Conservation (phyloP, 2,797 vertebrate species). For the Fringilla coelebs region DNA sequence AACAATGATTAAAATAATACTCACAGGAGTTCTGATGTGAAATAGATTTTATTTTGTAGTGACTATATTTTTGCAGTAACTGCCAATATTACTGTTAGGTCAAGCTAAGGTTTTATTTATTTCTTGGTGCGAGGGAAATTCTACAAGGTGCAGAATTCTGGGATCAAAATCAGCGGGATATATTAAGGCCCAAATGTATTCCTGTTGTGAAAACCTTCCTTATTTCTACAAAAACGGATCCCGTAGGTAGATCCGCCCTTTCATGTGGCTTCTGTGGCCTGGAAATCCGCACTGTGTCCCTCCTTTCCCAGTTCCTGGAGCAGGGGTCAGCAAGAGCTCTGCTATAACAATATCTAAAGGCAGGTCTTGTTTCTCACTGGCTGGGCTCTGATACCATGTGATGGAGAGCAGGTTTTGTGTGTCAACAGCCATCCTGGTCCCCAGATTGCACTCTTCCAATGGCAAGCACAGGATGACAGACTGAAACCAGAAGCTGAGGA, state of each 20-base stretch:
- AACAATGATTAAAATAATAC: background rate
- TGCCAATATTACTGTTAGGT: background rate
- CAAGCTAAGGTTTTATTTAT: background rate
- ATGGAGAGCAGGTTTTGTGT: background rate
- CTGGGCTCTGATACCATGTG: too few relatives aligned
- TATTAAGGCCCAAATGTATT: background rate
- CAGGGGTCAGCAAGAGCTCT: background rate
- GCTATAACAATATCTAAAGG: background rate
- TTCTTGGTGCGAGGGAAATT: background rate
- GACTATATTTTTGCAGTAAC: background rate
- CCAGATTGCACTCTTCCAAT: background rate
- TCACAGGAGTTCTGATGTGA: background rate
- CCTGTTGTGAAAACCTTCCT: background rate
- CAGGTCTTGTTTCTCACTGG: background rate
- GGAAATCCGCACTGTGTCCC: background rate
- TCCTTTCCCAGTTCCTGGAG: background rate
- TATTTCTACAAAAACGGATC: background rate
- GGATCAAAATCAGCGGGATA: background rate
- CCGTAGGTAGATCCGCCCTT: background rate
- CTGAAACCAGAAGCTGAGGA: background rate
- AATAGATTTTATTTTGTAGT: background rate
- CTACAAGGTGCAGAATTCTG: background rate
- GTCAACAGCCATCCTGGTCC: background rate
- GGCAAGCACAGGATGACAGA: background rate
- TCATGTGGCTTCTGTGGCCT: rapidly evolving